Percentiles rank a stretch among this genome's conserved stretches.
Conservation (phyloP, 2,113 vertebrate species). For the Actinemys pallida region DNA sequence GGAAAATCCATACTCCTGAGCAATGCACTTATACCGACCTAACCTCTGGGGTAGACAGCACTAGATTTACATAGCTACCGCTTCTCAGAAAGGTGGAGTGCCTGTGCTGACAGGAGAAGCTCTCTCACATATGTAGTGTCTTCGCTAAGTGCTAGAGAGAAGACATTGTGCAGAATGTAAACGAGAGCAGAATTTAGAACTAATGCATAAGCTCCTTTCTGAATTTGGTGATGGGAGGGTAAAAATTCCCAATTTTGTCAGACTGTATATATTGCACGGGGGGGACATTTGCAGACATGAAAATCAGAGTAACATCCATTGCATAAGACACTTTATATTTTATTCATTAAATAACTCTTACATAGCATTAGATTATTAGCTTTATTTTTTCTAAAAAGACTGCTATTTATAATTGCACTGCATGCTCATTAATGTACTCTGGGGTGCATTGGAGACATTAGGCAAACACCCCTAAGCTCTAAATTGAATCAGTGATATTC, state of each 20-base stretch:
- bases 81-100: background rate
- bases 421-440: too few relatives aligned
- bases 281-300: background rate
- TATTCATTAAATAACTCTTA: background rate
- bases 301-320: background rate
- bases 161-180: background rate
- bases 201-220: background rate
- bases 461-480: background rate
- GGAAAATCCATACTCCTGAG: background rate
- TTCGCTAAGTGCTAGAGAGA: background rate
- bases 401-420: background rate
- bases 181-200: background rate
- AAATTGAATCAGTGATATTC: background rate
- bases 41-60: background rate
- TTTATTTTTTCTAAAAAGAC: fast-evolving
- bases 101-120: background rate
- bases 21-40: background rate
- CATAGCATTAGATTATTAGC: background rate
- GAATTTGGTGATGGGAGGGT: background rate
- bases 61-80: background rate
- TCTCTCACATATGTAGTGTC: background rate
- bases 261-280: background rate
- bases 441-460: background rate
- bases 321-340: background rate
- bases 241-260: background rate